Evolutionary conservation across 23 tunicate species (phyloP).

Genomic region (Styela clava): DNA sequence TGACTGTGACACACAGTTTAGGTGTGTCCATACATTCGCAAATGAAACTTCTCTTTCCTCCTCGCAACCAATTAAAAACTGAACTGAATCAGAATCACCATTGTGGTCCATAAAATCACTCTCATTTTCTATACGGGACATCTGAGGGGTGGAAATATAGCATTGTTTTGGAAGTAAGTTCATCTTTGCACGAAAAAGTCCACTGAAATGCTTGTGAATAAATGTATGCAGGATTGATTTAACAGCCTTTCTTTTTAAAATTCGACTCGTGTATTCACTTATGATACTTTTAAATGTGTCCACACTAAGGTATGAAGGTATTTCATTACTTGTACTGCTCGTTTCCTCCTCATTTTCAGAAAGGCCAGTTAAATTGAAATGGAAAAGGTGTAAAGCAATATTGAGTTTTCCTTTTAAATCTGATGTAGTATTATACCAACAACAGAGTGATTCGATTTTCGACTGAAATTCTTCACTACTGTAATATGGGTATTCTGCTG

Average conservation of each 20-base stretch:
- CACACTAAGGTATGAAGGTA: neutral
- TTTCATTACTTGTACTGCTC: neutral
- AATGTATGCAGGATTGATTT: conserved; percentile 19
- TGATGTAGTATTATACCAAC: conserved; percentile 48
- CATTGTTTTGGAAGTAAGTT: conserved; percentile 14
- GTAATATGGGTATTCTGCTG: conserved; percentile 9
- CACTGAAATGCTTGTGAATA: neutral
- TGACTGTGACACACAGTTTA: neutral
- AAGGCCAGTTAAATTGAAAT: neutral
- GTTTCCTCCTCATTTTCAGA: neutral
- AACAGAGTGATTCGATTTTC: conserved; percentile 43
- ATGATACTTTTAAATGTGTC: neutral
- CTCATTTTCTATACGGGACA: neutral
- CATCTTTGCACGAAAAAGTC: conserved; percentile 24
- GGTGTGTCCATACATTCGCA: neutral
- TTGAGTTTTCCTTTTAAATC: conserved; percentile 34
- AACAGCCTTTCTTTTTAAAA: conserved; percentile 15
- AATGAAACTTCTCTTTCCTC: neutral
- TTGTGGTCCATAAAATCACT: neutral
- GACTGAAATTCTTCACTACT: neutral
- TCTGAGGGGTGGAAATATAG: neutral
- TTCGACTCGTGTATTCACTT: conserved; percentile 10
- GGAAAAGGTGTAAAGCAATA: neutral
- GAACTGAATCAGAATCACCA: neutral
- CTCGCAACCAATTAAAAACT: neutral